Percentiles rank a stretch among this genome's conserved stretches.
Conservation (phyloP, 2,888 invertebrate species). For the Xanthorhoe designata region DNA sequence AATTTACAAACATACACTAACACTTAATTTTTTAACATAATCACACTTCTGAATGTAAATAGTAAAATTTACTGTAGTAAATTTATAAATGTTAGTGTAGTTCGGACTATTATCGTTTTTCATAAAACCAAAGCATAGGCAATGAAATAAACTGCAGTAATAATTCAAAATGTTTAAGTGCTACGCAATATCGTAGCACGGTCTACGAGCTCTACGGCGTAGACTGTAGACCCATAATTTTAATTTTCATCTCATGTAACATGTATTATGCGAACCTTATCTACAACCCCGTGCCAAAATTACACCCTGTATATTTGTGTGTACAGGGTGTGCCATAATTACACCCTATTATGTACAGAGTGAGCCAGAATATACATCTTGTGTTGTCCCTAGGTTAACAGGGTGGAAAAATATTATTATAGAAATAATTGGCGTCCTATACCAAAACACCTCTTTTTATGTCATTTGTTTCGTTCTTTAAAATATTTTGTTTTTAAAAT, state of each 20-base stretch:
- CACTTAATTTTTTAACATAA: too few species aligned
- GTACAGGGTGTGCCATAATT: not conserved
- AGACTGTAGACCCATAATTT: constrained; percentile 19
- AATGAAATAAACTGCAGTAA: not conserved
- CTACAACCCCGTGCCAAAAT: constrained; percentile 25
- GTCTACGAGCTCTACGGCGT: constrained; percentile 5
- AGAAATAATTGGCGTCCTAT: too few species aligned
- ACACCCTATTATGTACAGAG: not conserved
- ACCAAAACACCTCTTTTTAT: too few species aligned
- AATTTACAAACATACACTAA: too few species aligned
- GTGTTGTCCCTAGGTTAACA: too few species aligned
- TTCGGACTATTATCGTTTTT: not conserved
- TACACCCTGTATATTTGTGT: constrained; percentile 12
- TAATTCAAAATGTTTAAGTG: constrained; percentile 6
- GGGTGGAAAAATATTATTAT: too few species aligned
- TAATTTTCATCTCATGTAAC: constrained; percentile 18
- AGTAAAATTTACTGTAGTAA: too few species aligned
- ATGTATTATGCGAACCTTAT: constrained; percentile 20
- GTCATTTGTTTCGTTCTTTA: too few species aligned
- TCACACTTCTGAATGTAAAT: too few species aligned
- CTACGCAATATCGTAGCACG: constrained; percentile 11
- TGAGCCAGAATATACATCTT: not conserved
- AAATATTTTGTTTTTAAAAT: not conserved
- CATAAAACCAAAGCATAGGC: not conserved
- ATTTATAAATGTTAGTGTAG: too few species aligned